A percentile compares a stretch with the other conserved stretches of the same genome.
phyloP scores from a whole-genome alignment of 2,888 invertebrate species.

The Axea sp. region DNA sequence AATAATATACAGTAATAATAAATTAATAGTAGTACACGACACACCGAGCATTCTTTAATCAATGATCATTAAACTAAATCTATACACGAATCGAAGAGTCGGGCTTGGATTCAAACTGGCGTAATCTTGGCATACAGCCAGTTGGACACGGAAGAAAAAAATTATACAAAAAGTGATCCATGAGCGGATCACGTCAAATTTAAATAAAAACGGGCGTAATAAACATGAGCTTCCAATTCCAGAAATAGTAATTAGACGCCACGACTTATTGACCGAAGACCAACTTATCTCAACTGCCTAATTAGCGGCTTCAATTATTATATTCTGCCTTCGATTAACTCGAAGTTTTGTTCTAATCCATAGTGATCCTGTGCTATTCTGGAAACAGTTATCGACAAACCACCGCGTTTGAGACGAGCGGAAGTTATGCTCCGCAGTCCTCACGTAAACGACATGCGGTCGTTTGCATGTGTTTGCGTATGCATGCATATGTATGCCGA shows the following conservation, averaged over 20 bases:
- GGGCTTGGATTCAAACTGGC: constrained; percentile 30
- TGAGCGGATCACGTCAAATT: constrained; percentile 1
- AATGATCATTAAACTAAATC: constrained; percentile 34
- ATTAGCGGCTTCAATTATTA: constrained; percentile 66
- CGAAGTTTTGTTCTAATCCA: constrained; percentile 44
- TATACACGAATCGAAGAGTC: constrained; percentile 22
- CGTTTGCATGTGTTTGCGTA: constrained; percentile 18
- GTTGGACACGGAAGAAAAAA: constrained; percentile 4
- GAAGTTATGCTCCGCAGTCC: constrained; percentile 67
- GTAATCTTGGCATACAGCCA: constrained; percentile 30
- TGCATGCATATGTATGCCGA: constrained; percentile 13
- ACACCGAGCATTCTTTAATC: constrained; percentile 41
- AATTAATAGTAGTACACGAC: no score
- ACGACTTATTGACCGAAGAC: constrained; percentile 1
- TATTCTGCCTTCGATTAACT: constrained; percentile 45
- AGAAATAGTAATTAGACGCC: constrained; percentile 20
- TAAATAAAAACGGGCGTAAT: constrained; percentile 11
- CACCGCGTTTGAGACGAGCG: constrained; percentile 50
- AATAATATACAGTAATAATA: no score
- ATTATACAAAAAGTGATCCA: constrained; percentile 21
- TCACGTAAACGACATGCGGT: constrained; percentile 66
- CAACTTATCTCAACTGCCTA: constrained; percentile 42
- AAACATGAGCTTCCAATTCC: constrained; percentile 12
- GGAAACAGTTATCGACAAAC: constrained; percentile 63
- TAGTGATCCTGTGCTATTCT: constrained; percentile 28